These are phyloP conservation scores for Hanleya hanleyi DNA, from an alignment of 2,888 invertebrate genomes.

Conservation along the genomic window DNA sequence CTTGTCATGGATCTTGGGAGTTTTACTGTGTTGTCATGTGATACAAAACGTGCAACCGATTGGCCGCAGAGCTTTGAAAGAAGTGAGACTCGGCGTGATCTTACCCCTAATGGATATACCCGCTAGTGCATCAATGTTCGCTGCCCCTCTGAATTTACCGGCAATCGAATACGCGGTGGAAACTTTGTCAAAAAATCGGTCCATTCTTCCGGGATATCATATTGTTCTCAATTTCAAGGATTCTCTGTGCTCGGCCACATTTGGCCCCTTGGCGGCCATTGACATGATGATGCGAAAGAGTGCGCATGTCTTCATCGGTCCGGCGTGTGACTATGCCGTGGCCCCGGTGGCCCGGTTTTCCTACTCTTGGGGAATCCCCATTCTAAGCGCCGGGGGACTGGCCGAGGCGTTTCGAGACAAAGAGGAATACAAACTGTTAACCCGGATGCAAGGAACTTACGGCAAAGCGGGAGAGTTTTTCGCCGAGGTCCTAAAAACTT, in stretches of 20 bases:
- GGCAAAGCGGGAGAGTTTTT: conserved; percentile 36
- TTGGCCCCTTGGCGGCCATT: conserved; percentile 46
- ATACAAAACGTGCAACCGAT: no score
- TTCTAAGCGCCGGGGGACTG: conserved; percentile 79
- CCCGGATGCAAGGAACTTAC: conserved; percentile 70
- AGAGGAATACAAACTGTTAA: conserved; percentile 82
- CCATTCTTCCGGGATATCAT: conserved; percentile 14
- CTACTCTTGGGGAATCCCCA: conserved; percentile 88
- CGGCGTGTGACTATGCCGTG: conserved; percentile 78
- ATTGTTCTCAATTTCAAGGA: conserved; percentile 32
- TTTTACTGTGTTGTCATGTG: no score
- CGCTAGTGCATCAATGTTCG: conserved; percentile 18
- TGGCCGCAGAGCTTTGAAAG: no score
- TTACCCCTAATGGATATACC: conserved; percentile 36
- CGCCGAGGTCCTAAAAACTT: conserved; percentile 25
- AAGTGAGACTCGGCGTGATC: conserved; percentile 42
- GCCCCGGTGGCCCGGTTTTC: conserved; percentile 91
- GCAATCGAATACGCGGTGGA: conserved; percentile 58
- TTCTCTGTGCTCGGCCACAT: conserved; percentile 44
- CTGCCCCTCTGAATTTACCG: conserved; percentile 45
- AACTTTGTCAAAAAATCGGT: conserved; percentile 18
- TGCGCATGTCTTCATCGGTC: conserved; percentile 50
- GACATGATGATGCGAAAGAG: conserved; percentile 33
- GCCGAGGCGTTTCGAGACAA: conserved; percentile 48
- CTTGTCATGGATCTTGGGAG: no score